A percentile compares a stretch with the other conserved stretches of the same genome.
Conservation (phyloP, 2,797 vertebrate species). For the Loris lydekkerianus region DNA sequence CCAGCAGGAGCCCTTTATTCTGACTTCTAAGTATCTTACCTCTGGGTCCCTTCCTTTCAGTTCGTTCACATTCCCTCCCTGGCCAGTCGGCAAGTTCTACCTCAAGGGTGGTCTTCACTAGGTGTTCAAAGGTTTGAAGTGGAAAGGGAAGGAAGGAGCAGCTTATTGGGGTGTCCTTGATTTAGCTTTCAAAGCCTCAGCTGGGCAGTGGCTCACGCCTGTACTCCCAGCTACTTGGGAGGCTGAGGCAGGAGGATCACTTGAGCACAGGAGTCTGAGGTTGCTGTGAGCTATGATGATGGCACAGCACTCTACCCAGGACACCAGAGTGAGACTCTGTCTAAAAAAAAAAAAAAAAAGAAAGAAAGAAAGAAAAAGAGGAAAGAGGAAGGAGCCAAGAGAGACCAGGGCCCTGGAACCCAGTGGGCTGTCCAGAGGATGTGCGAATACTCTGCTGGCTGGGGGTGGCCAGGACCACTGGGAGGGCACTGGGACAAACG, state of each 20-base stretch:
- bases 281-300: too few relatives aligned
- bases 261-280: too few relatives aligned
- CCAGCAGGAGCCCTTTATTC: neutral
- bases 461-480: neutral
- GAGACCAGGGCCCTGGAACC: too few relatives aligned
- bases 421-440: fast-evolving
- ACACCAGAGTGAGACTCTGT: too few relatives aligned
- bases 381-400: neutral
- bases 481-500: too few relatives aligned
- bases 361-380: neutral
- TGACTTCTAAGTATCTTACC: neutral
- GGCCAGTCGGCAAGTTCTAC: neutral
- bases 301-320: too few relatives aligned
- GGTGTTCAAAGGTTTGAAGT: neutral
- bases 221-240: too few relatives aligned
- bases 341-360: too few relatives aligned
- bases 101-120: neutral
- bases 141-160: neutral
- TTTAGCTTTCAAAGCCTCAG: neutral
- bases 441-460: too few relatives aligned
- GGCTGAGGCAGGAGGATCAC: too few relatives aligned
- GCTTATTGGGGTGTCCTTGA: neutral
- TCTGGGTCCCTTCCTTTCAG: neutral
- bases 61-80: neutral
- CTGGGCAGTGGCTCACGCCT: too few relatives aligned